Conservation (phyloP, 2,113 vertebrate species). For the Epinephelus lanceolatus region DNA sequence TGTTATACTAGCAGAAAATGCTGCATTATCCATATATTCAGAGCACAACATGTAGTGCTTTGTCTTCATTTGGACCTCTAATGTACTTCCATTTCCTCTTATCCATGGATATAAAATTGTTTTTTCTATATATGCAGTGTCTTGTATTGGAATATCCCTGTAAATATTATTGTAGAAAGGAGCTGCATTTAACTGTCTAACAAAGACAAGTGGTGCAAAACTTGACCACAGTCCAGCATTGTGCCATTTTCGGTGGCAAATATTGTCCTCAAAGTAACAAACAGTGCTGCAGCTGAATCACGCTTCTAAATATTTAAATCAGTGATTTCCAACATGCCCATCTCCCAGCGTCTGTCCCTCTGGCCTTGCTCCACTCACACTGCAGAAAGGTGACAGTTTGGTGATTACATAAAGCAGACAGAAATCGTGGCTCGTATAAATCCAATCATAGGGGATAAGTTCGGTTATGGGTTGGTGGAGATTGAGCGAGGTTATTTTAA, state of each 20-base stretch:
- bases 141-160: not conserved
- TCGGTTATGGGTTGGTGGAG: conserved; percentile 5
- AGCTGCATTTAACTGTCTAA: not conserved
- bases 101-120: not conserved
- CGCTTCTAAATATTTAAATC: conserved; percentile 11
- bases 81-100: not conserved
- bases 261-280: not conserved
- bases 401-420: conserved; percentile 58
- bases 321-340: not conserved
- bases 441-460: conserved; percentile 54
- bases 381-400: conserved; percentile 59
- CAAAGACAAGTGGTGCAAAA: not conserved
- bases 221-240: not conserved
- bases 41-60: not conserved
- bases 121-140: not conserved
- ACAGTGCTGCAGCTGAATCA: not conserved
- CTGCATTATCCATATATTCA: not conserved
- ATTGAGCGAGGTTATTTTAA: conserved; percentile 21
- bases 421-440: conserved; percentile 46
- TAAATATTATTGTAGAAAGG: not conserved
- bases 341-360: conserved; percentile 7
- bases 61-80: conserved; percentile 2
- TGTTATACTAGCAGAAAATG: not conserved
- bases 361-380: conserved; percentile 25
- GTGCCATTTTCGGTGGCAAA: not conserved